These are phyloP conservation scores for Knipowitschia caucasica DNA, from an alignment of 2,797 vertebrate genomes.

Conservation along the genomic window DNA sequence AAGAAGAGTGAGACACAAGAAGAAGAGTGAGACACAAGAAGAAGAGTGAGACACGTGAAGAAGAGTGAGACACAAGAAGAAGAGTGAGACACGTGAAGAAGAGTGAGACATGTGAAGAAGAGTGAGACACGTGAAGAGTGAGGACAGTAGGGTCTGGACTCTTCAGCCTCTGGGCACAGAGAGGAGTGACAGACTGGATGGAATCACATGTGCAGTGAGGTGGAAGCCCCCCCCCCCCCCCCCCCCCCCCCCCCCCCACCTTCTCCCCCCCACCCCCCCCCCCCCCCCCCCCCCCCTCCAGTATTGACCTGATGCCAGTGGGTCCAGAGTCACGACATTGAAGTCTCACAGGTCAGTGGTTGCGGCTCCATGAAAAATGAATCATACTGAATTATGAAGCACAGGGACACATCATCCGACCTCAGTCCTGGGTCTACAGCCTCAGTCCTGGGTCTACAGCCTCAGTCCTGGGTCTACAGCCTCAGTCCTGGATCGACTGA, in stretches of 20 bases:
- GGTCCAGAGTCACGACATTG: constrained; percentile 32
- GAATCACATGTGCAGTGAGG: constrained; percentile 31
- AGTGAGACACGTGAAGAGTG: not conserved
- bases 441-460: too few species aligned
- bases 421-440: not conserved
- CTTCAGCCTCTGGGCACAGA: not conserved
- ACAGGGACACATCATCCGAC: not conserved
- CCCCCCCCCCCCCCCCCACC: constrained; percentile 4
- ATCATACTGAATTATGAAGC: too few species aligned
- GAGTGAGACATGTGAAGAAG: too few species aligned
- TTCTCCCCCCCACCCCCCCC: constrained; percentile 9
- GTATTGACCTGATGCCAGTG: constrained; percentile 29
- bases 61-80: too few species aligned
- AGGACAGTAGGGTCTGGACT: not conserved
- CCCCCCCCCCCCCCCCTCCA: constrained; percentile 19
- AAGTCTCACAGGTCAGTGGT: constrained; percentile 32
- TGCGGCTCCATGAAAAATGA: constrained; percentile 11
- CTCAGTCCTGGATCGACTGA: too few species aligned
- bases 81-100: too few species aligned
- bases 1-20: too few species aligned
- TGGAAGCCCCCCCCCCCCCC: constrained; percentile 29
- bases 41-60: too few species aligned
- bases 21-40: too few species aligned
- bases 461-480: too few species aligned
- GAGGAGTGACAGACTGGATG: constrained; percentile 28